Conservation (phyloP, 2,888 invertebrate genomes). For the Philereme transversata region DNA sequence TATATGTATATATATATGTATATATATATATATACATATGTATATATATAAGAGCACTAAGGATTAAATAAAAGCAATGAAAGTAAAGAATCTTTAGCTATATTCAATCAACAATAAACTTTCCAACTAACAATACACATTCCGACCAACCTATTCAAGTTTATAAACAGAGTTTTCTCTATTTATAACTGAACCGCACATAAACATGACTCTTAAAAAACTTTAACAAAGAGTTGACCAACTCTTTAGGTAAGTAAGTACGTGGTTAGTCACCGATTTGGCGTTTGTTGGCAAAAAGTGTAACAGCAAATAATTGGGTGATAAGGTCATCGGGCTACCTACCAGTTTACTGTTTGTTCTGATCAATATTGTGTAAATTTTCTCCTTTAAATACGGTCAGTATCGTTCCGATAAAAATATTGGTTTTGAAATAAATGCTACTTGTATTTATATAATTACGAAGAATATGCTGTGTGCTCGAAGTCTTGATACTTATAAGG, state of each 20-base stretch:
- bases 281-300: constrained; percentile 40
- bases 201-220: constrained; percentile 24
- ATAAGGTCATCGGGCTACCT: constrained; percentile 44
- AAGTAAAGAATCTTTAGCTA: not conserved
- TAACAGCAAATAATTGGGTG: constrained; percentile 47
- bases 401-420: too few relatives aligned
- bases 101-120: not conserved
- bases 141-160: constrained; percentile 4
- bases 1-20: too few relatives aligned
- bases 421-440: too few relatives aligned
- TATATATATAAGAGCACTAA: too few relatives aligned
- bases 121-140: constrained; percentile 4
- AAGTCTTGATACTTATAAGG: too few relatives aligned
- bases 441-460: too few relatives aligned
- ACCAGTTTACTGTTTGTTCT: constrained; percentile 12
- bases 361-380: constrained; percentile 6
- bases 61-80: too few relatives aligned
- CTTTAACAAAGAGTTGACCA: constrained; percentile 36
- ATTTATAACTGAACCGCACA: constrained; percentile 21
- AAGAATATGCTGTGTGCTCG: too few relatives aligned
- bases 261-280: constrained; percentile 45
- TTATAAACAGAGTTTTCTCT: constrained; percentile 17
- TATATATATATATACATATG: too few relatives aligned
- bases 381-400: not conserved
- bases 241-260: constrained; percentile 7